Base-by-base conservation (phyloP, 2,113 vertebrate genomes). In the Deroptyus accipitrinus region DNA sequence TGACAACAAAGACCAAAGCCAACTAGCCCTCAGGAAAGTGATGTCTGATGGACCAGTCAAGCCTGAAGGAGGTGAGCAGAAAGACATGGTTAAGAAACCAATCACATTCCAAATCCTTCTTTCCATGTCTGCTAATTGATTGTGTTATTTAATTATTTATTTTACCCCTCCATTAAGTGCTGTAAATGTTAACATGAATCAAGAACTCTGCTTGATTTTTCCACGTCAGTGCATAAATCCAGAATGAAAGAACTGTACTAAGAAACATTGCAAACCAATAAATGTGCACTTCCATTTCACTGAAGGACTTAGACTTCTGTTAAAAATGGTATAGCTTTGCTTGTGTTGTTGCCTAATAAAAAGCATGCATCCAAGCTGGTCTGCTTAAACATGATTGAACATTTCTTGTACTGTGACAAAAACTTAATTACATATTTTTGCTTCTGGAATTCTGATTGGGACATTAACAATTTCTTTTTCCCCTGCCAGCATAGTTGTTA, bases 11-110 rank as follows among this genome's bases (percentile, higher is more conserved):
- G 99, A 99, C 97, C 98, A 98, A 98, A 98, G 98, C 98, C 99
- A 98, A 98, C 99, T 99, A 98, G 98, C 98, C 98, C 98, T 99
- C 98, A 98, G 99, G 98, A 99, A 99, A 98, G 98, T 98, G 98
- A 98, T 99, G 98, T 99, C 99, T 83, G 99, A 99, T 98, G 98
- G 98, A 98, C 98, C 99, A 88, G 98, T 98, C 98, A 98, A 98
- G 97, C 98, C 98, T 96, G 98, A 98, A 98, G 98, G 98, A 99
- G 98, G 98, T 98, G 98, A 98, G 97, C 97, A 97, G 97, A 98
- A 98, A 97, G 96, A 96, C 97, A 88, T 94, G 94, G 96, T 96
- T 91, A 97, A 98, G 95, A 97, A 97, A 93, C 70, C 59, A 80
- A 82, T 64, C 70, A 88, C 91, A 97, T 88, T 67, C 67, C 49